Conservation (phyloP, 1,140 invertebrate genomes). For the Trissolcus basalis region DNA sequence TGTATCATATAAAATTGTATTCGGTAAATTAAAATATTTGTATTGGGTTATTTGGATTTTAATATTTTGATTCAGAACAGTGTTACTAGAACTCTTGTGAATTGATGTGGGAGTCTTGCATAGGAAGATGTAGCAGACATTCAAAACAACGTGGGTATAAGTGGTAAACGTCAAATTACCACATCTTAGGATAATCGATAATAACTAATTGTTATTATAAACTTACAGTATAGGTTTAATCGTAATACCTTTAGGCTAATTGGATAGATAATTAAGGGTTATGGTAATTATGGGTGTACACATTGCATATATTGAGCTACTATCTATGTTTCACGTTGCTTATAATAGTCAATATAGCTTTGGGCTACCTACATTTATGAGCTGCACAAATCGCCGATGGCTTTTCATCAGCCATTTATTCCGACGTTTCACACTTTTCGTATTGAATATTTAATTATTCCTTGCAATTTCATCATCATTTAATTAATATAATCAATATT, state of each 20-base stretch:
- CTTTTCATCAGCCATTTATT: slow-evolving; percentile 66
- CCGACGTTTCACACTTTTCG: slow-evolving; percentile 36
- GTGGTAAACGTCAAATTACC: slow-evolving; percentile 70
- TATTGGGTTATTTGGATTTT: too few species aligned
- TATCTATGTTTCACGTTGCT: slow-evolving; percentile 66
- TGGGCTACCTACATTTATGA: slow-evolving; percentile 71
- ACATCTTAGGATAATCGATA: slow-evolving; percentile 70
- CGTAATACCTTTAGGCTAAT: slow-evolving; percentile 76
- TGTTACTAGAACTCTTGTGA: slow-evolving; percentile 7
- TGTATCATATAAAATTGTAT: too few species aligned
- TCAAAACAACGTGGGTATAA: slow-evolving; percentile 54
- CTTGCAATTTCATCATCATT: too few species aligned
- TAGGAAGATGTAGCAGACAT: slow-evolving; percentile 39
- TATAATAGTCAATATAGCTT: slow-evolving; percentile 73
- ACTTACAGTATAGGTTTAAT: slow-evolving; percentile 77
- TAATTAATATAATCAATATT: too few species aligned
- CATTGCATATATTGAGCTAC: slow-evolving; percentile 64
- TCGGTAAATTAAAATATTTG: too few species aligned
- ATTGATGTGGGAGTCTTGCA: slow-evolving; percentile 25
- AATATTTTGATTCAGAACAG: too few species aligned
- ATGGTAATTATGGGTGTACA: slow-evolving; percentile 75
- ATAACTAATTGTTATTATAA: slow-evolving; percentile 77
- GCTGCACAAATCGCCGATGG: slow-evolving; percentile 65
- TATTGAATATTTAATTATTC: neutral
- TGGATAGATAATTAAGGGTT: slow-evolving; percentile 77